These are phyloP conservation scores for Lepidurus arcticus DNA, from an alignment of 1,140 invertebrate genomes.

Conservation along the genomic window DNA sequence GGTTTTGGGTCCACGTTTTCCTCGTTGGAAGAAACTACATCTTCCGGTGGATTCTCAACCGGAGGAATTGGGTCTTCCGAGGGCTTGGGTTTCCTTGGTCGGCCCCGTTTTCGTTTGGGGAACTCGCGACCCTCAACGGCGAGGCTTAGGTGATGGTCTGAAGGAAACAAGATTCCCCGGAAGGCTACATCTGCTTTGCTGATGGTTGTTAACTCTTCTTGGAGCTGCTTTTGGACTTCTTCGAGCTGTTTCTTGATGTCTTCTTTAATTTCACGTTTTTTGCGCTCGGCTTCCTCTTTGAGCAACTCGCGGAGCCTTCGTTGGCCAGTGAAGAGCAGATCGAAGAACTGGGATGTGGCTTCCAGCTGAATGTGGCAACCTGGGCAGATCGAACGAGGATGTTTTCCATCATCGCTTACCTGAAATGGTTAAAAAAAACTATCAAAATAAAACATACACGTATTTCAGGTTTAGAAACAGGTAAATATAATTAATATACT, in stretches of 20 bases:
- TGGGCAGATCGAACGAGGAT: constrained; percentile 65
- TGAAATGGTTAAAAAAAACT: constrained; percentile 39
- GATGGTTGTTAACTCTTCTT: not conserved
- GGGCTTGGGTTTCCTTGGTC: constrained; percentile 53
- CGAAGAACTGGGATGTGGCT: constrained; percentile 63
- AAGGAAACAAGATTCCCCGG: constrained; percentile 45
- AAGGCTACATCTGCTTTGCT: not conserved
- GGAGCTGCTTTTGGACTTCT: not conserved
- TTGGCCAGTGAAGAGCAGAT: constrained; percentile 61
- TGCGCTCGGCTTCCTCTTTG: constrained; percentile 43
- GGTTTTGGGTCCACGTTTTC: not conserved
- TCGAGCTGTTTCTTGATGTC: not conserved
- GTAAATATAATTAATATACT: too few species aligned
- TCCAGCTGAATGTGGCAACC: constrained; percentile 67
- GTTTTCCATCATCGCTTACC: constrained; percentile 60
- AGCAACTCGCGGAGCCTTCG: constrained; percentile 51
- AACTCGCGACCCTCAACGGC: constrained; percentile 58
- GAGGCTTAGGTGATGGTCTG: constrained; percentile 53
- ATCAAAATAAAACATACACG: too few species aligned
- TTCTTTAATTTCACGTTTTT: not conserved
- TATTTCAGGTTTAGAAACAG: too few species aligned
- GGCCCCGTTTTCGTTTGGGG: constrained; percentile 59
- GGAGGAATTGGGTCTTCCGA: not conserved
- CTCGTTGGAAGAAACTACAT: not conserved
- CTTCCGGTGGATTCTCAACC: not conserved